These are phyloP conservation scores for Micrasema longulum DNA, from an alignment of 1,140 invertebrate species.

Conservation along the genomic window DNA sequence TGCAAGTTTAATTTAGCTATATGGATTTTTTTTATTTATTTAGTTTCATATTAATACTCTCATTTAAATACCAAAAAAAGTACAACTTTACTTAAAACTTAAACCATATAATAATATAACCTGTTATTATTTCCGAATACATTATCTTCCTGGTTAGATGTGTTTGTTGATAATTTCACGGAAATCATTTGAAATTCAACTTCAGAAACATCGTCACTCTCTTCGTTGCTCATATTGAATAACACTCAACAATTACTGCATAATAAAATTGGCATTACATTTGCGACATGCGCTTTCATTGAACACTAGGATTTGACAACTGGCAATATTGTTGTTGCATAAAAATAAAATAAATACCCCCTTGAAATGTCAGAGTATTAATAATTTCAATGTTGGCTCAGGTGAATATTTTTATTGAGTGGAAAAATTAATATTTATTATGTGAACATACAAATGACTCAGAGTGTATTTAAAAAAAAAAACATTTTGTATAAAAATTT, in stretches of 20 bases:
- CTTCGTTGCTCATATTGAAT: not conserved
- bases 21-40: too few species aligned
- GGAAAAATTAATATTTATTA: too few species aligned
- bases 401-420: too few species aligned
- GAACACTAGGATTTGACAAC: slow-evolving; percentile 17
- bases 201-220: not conserved
- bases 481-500: too few species aligned
- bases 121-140: not conserved
- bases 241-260: not conserved
- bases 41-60: too few species aligned
- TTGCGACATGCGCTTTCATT: not conserved
- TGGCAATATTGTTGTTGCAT: slow-evolving; percentile 14
- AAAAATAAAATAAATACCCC: not conserved
- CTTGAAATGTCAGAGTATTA: not conserved
- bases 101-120: not conserved
- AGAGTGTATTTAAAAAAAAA: too few species aligned
- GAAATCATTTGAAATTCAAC: slow-evolving; percentile 10
- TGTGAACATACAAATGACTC: too few species aligned
- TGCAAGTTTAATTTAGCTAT: too few species aligned
- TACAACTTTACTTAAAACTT: too few species aligned
- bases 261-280: too few species aligned
- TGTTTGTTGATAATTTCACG: slow-evolving; percentile 9
- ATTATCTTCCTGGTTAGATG: not conserved
- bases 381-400: too few species aligned
- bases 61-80: too few species aligned